Evolutionary conservation across 23 tunicate species (phyloP).

Genomic region (Trididemnum miniatum): DNA sequence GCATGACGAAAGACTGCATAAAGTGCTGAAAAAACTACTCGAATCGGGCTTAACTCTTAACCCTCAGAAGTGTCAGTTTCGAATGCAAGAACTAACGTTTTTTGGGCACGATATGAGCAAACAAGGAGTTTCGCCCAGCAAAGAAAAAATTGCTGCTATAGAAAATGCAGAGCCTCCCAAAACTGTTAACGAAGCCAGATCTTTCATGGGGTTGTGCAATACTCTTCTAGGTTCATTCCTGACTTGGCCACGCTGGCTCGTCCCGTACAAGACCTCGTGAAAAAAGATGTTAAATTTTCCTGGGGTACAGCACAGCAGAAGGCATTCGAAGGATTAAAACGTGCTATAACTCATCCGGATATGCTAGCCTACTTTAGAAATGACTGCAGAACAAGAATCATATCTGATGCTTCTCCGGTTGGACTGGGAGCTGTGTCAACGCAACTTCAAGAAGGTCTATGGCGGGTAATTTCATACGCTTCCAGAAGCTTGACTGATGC

Average conservation of each 20-base stretch:
- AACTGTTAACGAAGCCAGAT: constrained; percentile 21
- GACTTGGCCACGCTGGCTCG: constrained; percentile 33
- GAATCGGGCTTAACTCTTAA: constrained; percentile 28
- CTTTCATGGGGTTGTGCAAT: constrained; percentile 26
- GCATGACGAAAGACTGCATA: constrained; percentile 3
- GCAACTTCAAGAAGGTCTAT: constrained; percentile 11
- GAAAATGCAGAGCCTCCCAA: constrained; percentile 30
- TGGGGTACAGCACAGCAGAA: constrained; percentile 12
- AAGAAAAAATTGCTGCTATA: constrained; percentile 27
- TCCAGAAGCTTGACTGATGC: constrained; percentile 4
- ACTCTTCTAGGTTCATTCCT: constrained; percentile 22
- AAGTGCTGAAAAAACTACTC: constrained; percentile 7
- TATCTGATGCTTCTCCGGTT: constrained; percentile 18
- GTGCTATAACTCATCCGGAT: background rate
- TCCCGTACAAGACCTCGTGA: constrained; percentile 12
- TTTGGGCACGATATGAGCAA: constrained; percentile 31
- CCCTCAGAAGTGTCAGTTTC: constrained; percentile 9
- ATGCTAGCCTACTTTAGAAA: background rate
- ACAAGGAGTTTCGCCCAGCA: constrained; percentile 25
- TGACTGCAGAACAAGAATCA: constrained; percentile 13
- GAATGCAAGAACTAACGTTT: constrained; percentile 1
- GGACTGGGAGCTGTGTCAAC: constrained; percentile 10
- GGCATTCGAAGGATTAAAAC: constrained; percentile 2
- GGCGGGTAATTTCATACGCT: constrained; percentile 22
- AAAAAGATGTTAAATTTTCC: background rate